Base-by-base conservation (phyloP, 1,140 invertebrate genomes). In the Helicoverpa zea region DNA sequence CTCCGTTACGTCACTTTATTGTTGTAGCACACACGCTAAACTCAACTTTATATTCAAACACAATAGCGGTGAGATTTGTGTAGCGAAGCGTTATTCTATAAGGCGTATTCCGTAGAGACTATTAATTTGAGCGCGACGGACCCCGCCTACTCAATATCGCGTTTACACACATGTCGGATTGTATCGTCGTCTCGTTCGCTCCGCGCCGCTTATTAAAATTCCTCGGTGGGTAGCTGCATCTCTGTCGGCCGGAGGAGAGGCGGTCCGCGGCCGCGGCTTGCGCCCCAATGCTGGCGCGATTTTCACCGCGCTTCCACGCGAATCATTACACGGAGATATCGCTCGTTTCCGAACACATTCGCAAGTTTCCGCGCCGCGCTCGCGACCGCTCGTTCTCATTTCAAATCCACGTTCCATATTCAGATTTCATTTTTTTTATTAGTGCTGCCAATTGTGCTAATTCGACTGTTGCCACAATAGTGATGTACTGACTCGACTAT, bases 181-280 rank as follows among this genome's bases (percentile, higher is more conserved):
- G 87, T 95, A 93, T 90, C 85, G 90, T 83, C 83, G 89, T 94
- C 93, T 83, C 92, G 84, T 84, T 94, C 91, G 59, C 85, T 84
- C 93, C 92, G 92, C 89, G 91, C 86, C 94, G 92, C 89, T 94
- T 94, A 92, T 94, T 94, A 94, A 94, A 93, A 94, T 94, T 94
- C 94, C 89, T 90, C 91, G 91, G 87, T 64, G 83, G 85, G 88
- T 94, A 92, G 88, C 86, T 92, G 87, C 90, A 89, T 92, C 90
- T 91, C 94, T 91, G 81, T 93, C 92, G 81, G 70, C 49, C 84
- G 87, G 89, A 90, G 89, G 91, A 88, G 89, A 89, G 91, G 92
- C 90, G 90, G 89, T 80, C 83, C 90, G 85, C 85, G 84, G 83
- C 76, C 82, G 68, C 82, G 88, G 85, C 83, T 85, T 83, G 85